Evolutionary conservation across 2,888 invertebrate species (phyloP), one percentile per base, ranked within the genome.

Genomic region (Quadriops clusia): DNA sequence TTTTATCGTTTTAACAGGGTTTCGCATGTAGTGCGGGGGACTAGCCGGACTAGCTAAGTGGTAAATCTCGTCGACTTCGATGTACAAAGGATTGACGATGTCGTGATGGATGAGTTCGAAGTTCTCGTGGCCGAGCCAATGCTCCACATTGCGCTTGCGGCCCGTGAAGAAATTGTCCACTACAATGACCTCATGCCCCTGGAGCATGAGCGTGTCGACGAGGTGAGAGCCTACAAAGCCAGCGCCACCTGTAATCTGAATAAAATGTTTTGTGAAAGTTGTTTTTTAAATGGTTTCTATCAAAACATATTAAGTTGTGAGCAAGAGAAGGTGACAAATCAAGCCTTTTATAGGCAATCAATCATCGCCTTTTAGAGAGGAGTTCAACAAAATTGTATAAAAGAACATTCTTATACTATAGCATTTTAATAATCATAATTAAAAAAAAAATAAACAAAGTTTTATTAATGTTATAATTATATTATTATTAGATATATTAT

Each of bases 201-300:
- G 83, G 42, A 82, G 69, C 95, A 98, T 95, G 30, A 99, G 67
- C 42, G 79, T 69, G 58, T 99, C 98, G 0, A 95, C 93, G 14
- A 99, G 68, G 62, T 99, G 98, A 0, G 95, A 97, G 0, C 98
- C 98, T n/a, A 97, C 95, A 65, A 97, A 97, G 3, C 95, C 97
- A 4, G 95, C 95, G 7, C 95, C 95, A 24, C 95, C 95, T 5
- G 94, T 93, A 29, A 91, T 75, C 76, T 85, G 60, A 21, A 65
- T 53, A 37, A 36, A 34, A n/a, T n/a, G n/a, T n/a, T n/a, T n/a
- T n/a, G n/a, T n/a, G n/a, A n/a, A n/a, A n/a, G n/a, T n/a, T n/a
- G 10, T 13, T 18, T 15, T n/a, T 33, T 33, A 9, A n/a, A n/a
- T n/a, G n/a, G n/a, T n/a, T n/a, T n/a, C n/a, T n/a, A n/a, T n/a